Base-by-base conservation (phyloP, 2,888 invertebrate species). In the Gastracanthus pulcherrimus region DNA sequence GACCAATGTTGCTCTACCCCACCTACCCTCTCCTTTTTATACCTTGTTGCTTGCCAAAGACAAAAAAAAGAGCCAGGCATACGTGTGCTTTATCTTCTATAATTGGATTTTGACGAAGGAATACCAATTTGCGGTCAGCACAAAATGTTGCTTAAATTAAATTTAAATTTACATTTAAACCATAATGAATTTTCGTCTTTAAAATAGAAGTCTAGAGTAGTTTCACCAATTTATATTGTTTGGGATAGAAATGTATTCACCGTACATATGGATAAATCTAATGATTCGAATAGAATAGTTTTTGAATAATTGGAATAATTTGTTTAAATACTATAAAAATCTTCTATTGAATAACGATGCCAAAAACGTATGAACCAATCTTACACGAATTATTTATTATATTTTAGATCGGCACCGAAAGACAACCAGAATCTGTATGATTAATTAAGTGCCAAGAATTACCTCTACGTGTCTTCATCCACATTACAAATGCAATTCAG, bases 61-160 rank as follows among this genome's bases (percentile, higher is more conserved):
- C 36, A 60, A 23, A 16, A 38, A 76, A 66, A 64, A 26, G 16
- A 38, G 19, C 9, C 29, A n/a, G 7, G 16, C 31, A 45, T 41
- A 36, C 48, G 11, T 71, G 2, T 36, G 45, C 7, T 76, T 66
- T 31, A 58, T 76, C 60, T 26, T 67, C 31, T 67, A 76, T 64
- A 48, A 51, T 60, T 71, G 58, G 23, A 36, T 55, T 71, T 58
- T 55, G 9, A 29, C 11, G 34, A 55, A 55, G 9, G 23, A 55
- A 19, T 58, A 58, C 45, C n/a, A 45, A 45, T 45, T 45, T 45
- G n/a, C 16, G 13, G 16, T 45, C 4, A 45, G 45, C n/a, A 45
- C n/a, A 45, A 3, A 45, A 16, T 11, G 45, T 16, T 45, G 13
- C 0, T n/a, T 7, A 13, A 13, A 16, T 45, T 3, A 7, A 16